Evolutionary conservation across 2,888 invertebrate genomes (phyloP).

Genomic region (Lepidocyrtinus sp.): DNA sequence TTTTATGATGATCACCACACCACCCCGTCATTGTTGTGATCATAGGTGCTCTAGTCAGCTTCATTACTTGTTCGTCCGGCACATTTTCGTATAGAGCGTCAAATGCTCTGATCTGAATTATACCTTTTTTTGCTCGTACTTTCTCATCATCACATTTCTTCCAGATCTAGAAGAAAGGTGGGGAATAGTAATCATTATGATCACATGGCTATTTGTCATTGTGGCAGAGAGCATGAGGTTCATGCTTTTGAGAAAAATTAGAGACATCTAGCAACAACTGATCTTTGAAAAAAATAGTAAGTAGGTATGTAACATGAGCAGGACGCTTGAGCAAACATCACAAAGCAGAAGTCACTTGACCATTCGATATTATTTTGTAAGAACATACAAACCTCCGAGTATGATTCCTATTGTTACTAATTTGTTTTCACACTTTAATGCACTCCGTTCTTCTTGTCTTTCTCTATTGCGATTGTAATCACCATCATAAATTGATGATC

Average conservation of each 20-base stretch:
- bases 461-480: neutral
- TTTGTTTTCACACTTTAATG: slow-evolving; percentile 44
- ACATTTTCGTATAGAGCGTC: neutral
- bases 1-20: slow-evolving; percentile 11
- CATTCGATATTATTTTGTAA: neutral
- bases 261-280: neutral
- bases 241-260: neutral
- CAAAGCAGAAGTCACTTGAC: neutral
- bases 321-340: too few relatives aligned
- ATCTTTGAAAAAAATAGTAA: neutral
- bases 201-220: slow-evolving; percentile 54
- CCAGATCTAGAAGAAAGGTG: neutral
- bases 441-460: neutral
- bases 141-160: neutral
- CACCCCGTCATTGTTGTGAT: slow-evolving; percentile 17
- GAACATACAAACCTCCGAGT: neutral
- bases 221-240: slow-evolving; percentile 54
- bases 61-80: neutral
- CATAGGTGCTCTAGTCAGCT: slow-evolving; percentile 15
- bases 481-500: neutral
- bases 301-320: too few relatives aligned
- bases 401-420: slow-evolving; percentile 44
- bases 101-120: neutral
- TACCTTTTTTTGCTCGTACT: neutral
- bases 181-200: slow-evolving; percentile 16